Evolutionary conservation across 2,797 vertebrate species (phyloP), one percentile per base, ranked within the genome.

Genomic region (Megalops cyprinoides): DNA sequence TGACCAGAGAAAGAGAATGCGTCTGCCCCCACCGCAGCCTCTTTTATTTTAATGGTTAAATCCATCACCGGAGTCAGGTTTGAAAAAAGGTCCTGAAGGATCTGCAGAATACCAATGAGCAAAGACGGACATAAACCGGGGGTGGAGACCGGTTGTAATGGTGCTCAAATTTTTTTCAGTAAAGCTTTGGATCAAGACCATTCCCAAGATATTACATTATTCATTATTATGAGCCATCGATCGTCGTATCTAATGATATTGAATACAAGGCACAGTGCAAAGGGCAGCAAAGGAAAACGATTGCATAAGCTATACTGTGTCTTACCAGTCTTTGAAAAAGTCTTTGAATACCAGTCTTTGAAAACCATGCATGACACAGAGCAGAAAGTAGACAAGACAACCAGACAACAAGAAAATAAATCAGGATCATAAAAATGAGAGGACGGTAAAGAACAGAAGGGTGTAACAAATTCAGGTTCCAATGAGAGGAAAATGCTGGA

Each of bases 21-120:
- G 31, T 34, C 65, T 23, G 31, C 23, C 65, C 1, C 37, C 65
- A 39, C 65, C n/a, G n/a, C n/a, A n/a, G n/a, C n/a, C 20, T 39
- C 65, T 62, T 69, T 69, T 69, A 69, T 69, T 69, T 69, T 69
- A 4, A 69, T 37, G 34, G n/a, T 69, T 31, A 69, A 37, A 39
- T 39, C 65, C 12, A 69, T 69, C 65, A 39, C 18, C 69, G 65
- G 37, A 37, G 37, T 37, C 23, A 20, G 34, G 65, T 37, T 20
- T 31, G 31, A 39, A 31, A 69, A 69, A 69, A 69, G 28, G 15
- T 39, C 34, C 6, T 4, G 39, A n/a, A 28, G 14, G n/a, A 28
- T 73, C 78, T 48, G 9, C 8, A 74, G 28, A 84, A 65, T 71
- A 39, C 6, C 39, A 76, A 81, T 67, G 39, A 78, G 65, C 28